Evolutionary conservation across 37 sponge, comb jelly and placozoan species (phyloP), one percentile per base, ranked within the genome.

Genomic region (Tethya wilhelma): DNA sequence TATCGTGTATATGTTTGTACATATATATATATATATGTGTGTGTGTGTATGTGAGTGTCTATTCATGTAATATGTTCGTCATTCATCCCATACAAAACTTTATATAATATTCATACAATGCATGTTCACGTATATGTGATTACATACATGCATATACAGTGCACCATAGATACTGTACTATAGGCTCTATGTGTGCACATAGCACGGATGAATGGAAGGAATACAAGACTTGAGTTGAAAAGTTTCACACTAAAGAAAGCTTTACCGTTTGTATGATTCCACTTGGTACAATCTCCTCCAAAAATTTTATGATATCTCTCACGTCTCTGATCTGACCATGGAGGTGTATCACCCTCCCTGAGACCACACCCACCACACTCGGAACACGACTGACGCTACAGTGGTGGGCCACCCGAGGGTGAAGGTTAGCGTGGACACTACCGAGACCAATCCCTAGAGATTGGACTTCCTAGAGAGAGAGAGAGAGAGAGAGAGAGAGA

Each of bases 381-480:
- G 91, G 91, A 1, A 86, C 89, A n/a, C 63, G 26, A 34, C 44
- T 56, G 38, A 91, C 88, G 0, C 84, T 67, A 32, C 86, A 79
- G 53, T 82, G 64, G 36, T 39, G 30, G 30, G 63, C 39, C 28
- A 91, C 59, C 32, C 32, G 46, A 23, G 68, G 65, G 22, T 58
- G 72, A 12, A 37, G 30, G 56, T 26, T 33, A 0, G 76, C 56
- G 33, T 82, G 73, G 17, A 91, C 79, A 56, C 77, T 91, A 0
- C 83, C 89, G 59, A 86, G 59, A 0, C 84, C 79, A 12, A 91
- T 65, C 19, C 84, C 80, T 32, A 60, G 56, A 1, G 55, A 17
- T 5, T 6, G 6, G 39, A 80, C 28, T 1, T 87, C 87, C 87
- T 87, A 44, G 28, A 59, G 25, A n/a, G n/a, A n/a, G n/a, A n/a